Evolutionary conservation across 2,113 vertebrate genomes (phyloP).

Genomic region (Quiscalus mexicanus): DNA sequence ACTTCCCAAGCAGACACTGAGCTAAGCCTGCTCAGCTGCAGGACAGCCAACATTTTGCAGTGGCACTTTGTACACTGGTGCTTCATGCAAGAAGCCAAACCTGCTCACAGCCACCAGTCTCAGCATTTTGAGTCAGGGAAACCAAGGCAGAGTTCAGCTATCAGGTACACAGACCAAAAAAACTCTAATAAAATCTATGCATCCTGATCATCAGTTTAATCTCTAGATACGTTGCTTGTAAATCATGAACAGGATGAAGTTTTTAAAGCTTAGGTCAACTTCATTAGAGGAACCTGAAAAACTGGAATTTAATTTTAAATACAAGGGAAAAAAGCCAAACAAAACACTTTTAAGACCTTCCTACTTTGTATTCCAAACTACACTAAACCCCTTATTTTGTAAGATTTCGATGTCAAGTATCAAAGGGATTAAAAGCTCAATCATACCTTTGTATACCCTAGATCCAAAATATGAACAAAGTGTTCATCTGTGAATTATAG

Average conservation of each 20-base stretch:
- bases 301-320: not conserved
- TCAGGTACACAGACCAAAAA: accelerated
- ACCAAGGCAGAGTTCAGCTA: not conserved
- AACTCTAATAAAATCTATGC: not conserved
- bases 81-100: not conserved
- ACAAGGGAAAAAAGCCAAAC: not conserved
- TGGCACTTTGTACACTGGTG: accelerated
- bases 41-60: not conserved
- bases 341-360: not conserved
- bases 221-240: not conserved
- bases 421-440: not conserved
- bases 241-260: not conserved
- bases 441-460: not conserved
- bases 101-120: not conserved
- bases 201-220: not conserved
- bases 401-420: not conserved
- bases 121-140: not conserved
- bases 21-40: not conserved
- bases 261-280: not conserved
- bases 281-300: not conserved
- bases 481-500: not conserved
- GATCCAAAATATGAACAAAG: not conserved
- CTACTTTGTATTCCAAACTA: not conserved
- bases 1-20: not conserved
- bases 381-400: not conserved